Base-by-base conservation (phyloP, 2,888 invertebrate species). In the Lottia gigantea region DNA sequence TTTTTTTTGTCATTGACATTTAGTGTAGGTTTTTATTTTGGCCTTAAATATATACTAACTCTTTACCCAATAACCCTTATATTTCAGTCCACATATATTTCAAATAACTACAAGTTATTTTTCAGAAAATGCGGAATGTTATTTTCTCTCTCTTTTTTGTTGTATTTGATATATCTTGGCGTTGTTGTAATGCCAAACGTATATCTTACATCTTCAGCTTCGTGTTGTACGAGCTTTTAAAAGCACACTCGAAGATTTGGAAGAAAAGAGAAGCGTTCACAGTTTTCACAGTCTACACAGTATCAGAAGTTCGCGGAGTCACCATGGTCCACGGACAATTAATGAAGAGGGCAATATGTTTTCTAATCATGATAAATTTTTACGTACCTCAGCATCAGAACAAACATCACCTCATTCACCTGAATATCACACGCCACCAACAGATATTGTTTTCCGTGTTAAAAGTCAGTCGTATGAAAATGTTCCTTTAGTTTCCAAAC, bases 181-280 rank as follows among this genome's bases (percentile, higher is more conserved):
- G 40, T 40, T 40, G 40, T 40, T 40, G 40, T 40, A 40, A 40
- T 40, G 40, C 40, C 40, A 40, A 40, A 40, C 40, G 23, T 55
- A 55, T 55, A 23, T 55, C 55, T 55, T 55, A 19, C 55, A 55
- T 55, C 55, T 55, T 55, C 55, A 55, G 55, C 55, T 55, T 15
- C 47, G 47, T 62, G 61, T 64, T 64, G 45, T 69, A 66, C 63
- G 66, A 45, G 31, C 67, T 70, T 62, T 68, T 72, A 76, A 73
- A 71, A 74, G 97, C 89, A 97, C 95, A 89, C 93, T 99, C 93
- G 98, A 99, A 93, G 98, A 98, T 92, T 92, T 98, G 92, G 98
- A 96, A 92, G 98, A 99, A 92, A 94, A 97, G 88, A 95, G 98
- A 90, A 97, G 97, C 90, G 94, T 97, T 91, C 97, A 97, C 93